Evolutionary conservation across 2,797 vertebrate genomes (phyloP), one percentile per base, ranked within the genome.

Genomic region (Platalea minor): DNA sequence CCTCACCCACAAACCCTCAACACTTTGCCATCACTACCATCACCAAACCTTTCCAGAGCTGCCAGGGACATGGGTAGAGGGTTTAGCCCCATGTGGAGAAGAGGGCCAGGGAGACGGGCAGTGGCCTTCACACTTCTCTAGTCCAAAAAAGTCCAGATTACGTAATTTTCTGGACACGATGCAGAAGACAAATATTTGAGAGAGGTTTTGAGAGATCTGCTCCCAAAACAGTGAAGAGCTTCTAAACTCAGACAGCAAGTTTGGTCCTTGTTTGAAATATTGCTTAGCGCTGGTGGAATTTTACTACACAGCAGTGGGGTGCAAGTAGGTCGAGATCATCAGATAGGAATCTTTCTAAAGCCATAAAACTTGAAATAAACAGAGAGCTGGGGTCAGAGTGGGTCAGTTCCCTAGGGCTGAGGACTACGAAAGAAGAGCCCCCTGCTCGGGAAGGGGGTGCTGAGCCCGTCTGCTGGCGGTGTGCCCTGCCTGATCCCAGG

Each of bases 341-440:
- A 80, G 75, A 50, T 3, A 94, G 61, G 79, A 92, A 95, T 93
- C 69, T 74, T 95, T 89, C 59, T 75, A 72, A 90, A 93, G 76
- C 61, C 78, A 59, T 73, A 75, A 81, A 92, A 81, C 33, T 83
- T 88, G 57, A 96, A 93, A 93, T 67, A 86, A 96, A 82, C 73
- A 64, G 50, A 50, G 70, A 48, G 26, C 31, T 56, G 24, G 31
- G 77, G 63, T 84, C 75, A 51, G 74, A 43, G 60, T 53, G 59
- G 86, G 84, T 85, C 80, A 85, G 20, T 25, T 89, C 79, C 74
- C 56, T 11, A 7, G 56, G 43, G 39, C 26, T 75, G 46, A 28
- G 45, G 37, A 64, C 65, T 68, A 33, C 0, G 8, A 56, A 85
- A 60, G 75, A 82, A 92, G 46, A 89, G 33, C 10, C 9, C 17